phyloP scores from a whole-genome alignment of 2,888 invertebrate genomes.

The Agriopis leucophaearia region DNA sequence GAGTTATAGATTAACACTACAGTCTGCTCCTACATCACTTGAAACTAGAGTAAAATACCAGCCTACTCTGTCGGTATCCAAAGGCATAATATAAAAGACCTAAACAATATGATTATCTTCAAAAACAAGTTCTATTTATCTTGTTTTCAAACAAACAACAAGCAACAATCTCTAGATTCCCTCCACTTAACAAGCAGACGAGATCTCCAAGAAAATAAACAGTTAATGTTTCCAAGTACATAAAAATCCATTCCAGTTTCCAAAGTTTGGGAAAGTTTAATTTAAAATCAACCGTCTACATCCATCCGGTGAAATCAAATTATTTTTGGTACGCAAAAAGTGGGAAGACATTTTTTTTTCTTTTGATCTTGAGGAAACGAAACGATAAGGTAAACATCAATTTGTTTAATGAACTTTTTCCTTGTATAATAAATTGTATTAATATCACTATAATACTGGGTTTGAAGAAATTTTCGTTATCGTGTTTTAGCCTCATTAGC shows the following conservation, averaged over 20 bases:
- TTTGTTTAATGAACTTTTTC: constrained; percentile 69
- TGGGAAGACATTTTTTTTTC: constrained; percentile 66
- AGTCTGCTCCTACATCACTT: too few species aligned
- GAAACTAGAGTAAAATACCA: too few species aligned
- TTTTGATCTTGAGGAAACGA: constrained; percentile 74
- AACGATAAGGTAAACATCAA: constrained; percentile 68
- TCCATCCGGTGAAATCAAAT: constrained; percentile 77
- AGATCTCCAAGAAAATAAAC: constrained; percentile 66
- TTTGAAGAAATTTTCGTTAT: constrained; percentile 46
- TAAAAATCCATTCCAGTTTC: constrained; percentile 74
- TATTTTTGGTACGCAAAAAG: constrained; percentile 77
- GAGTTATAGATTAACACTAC: too few species aligned
- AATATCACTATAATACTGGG: constrained; percentile 46
- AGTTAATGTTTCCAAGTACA: constrained; percentile 68
- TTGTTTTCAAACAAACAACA: constrained; percentile 8
- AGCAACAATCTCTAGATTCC: constrained; percentile 9
- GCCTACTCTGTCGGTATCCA: not conserved
- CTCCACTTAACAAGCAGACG: constrained; percentile 43
- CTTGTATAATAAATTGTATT: constrained; percentile 56
- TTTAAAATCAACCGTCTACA: constrained; percentile 78
- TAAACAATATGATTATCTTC: not conserved
- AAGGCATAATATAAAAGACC: not conserved
- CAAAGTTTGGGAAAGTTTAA: constrained; percentile 73
- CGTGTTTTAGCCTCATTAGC: constrained; percentile 59
- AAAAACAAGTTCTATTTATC: constrained; percentile 4